Evolutionary conservation across 2,113 vertebrate species (phyloP), one percentile per base, ranked within the genome.

Genomic region (Solea senegalensis): DNA sequence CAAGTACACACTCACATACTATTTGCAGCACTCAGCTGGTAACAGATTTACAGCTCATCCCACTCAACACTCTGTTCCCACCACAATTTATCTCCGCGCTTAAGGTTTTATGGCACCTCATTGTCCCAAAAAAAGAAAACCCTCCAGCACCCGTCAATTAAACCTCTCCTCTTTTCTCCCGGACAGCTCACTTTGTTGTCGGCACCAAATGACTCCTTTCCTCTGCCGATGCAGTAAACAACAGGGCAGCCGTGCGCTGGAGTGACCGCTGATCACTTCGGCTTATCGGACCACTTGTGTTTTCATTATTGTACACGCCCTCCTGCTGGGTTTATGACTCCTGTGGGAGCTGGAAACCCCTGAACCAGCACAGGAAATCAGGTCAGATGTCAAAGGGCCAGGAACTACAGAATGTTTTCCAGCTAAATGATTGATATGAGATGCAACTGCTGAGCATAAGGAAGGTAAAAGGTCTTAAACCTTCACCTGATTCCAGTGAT

Each of bases 31-130:
- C 63, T 78, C 65, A 62, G 73, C 85, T 77, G 76, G 50, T 76
- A 84, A 87, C 70, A 82, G 85, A 88, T 92, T 91, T 86, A 89
- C 71, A 77, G 74, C 78, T 72, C 69, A 75, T 86, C 78, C 79
- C 64, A 75, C 83, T 90, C 78, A 50, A 77, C 80, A 70, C 78
- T 86, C 81, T 84, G 84, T 86, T 90, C 83, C 80, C 78, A 70
- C 76, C n/a, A 34, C 78, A 82, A 45, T 85, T 86, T 82, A 85
- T 79, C 73, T 73, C 69, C 1, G 9, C 66, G 82, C 74, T 83
- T 80, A 74, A 84, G 74, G 79, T 86, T 92, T 92, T 91, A 91
- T 73, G 69, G 68, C 61, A 56, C 72, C 59, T 79, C 77, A 81
- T 87, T 76, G 74, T 84, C 81, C 81, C 74, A 43, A 63, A 69